Evolutionary conservation across 2,797 vertebrate species (phyloP), one percentile per base, ranked within the genome.

Genomic region (Borostomias antarcticus): DNA sequence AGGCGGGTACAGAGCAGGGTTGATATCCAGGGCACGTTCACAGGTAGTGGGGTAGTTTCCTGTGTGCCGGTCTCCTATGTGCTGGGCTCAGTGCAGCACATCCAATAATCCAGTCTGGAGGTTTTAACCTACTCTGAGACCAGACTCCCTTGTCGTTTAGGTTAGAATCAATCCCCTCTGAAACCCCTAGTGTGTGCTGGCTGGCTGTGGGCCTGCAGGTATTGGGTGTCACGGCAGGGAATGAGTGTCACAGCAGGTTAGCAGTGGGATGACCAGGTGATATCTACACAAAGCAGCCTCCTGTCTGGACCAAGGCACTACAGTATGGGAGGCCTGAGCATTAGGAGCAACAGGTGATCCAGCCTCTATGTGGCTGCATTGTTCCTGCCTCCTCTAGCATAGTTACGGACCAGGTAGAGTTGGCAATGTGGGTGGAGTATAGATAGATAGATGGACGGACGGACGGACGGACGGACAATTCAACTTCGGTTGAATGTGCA

Each of bases 151-250:
- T n/a, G n/a, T n/a, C n/a, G n/a, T n/a, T n/a, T n/a, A n/a, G n/a
- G n/a, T n/a, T n/a, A n/a, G n/a, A n/a, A n/a, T n/a, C n/a, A n/a
- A n/a, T n/a, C n/a, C n/a, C n/a, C n/a, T n/a, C n/a, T n/a, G n/a
- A n/a, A n/a, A n/a, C n/a, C n/a, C n/a, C n/a, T n/a, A n/a, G 47
- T 80, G 72, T 48, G 71, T 73, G 74, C 45, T 84, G 86, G 80
- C 69, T 64, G 28, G 57, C 54, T 60, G 15, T 28, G 58, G 64
- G 62, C 63, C 69, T 74, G 70, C 64, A 71, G 75, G 67, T 78
- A 68, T 64, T 68, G 40, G 66, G 75, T 80, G 68, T 75, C 52
- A 64, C 57, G 52, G 62, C 71, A 68, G 73, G 35, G 67, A 56
- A 33, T 26, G 29, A 65, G 40, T 1, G 1, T 40, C 37, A 45